phyloP scores from a whole-genome alignment of 2,113 vertebrate species.

The Arizona elegans region DNA sequence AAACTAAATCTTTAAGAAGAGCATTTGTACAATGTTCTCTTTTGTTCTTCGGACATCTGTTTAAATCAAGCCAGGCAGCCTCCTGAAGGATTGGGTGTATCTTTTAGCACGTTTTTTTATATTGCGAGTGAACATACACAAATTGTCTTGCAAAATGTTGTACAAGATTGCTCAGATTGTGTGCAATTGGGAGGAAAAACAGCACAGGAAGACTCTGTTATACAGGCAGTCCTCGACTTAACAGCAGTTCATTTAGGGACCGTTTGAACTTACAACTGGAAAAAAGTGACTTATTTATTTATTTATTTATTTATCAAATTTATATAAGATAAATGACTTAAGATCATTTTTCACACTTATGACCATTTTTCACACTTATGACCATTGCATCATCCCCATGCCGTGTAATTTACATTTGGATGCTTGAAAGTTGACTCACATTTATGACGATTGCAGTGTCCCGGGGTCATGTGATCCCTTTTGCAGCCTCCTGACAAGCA shows the following conservation, averaged over 20 bases:
- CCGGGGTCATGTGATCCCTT: not conserved
- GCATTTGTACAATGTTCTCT: not conserved
- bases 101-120: not conserved
- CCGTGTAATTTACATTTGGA: not conserved
- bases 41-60: not conserved
- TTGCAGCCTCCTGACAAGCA: not conserved
- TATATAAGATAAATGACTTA: no score
- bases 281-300: no score
- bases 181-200: not conserved
- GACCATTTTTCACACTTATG: not conserved
- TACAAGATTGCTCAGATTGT: not conserved
- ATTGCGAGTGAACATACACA: no score
- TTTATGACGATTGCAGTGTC: not conserved
- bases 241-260: not conserved
- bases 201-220: not conserved
- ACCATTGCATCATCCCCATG: not conserved
- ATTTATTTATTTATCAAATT: no score
- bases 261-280: not conserved
- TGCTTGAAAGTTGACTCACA: not conserved
- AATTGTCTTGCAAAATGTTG: not conserved
- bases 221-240: not conserved
- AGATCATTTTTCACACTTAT: no score
- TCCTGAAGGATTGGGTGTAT: not conserved
- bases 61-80: not conserved
- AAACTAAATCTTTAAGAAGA: not conserved